These are phyloP conservation scores for Antheraea yamamai DNA, from an alignment of 2,888 invertebrate genomes.

Conservation along the genomic window DNA sequence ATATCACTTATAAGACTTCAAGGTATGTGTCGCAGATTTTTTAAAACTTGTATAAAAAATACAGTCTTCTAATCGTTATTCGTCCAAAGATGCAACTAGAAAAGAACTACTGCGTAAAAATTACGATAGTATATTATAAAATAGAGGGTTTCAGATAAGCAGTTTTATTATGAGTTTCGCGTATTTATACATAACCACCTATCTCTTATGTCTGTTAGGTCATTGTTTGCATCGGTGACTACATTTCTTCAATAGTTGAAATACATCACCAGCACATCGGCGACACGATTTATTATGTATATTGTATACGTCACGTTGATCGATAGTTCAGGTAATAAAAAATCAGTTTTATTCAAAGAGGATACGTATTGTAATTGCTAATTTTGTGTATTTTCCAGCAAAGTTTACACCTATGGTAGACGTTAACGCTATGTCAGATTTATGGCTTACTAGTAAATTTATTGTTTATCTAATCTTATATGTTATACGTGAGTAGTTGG, in stretches of 20 bases:
- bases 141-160: not conserved
- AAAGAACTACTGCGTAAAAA: not conserved
- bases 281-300: slow-evolving; percentile 22
- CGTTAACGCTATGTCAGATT: not conserved
- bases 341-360: slow-evolving; percentile 56
- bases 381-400: slow-evolving; percentile 24
- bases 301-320: slow-evolving; percentile 39
- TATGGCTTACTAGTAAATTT: not conserved
- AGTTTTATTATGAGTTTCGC: not conserved
- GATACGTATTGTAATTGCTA: slow-evolving; percentile 60
- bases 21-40: not conserved
- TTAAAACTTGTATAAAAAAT: not conserved
- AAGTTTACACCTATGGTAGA: slow-evolving; percentile 13
- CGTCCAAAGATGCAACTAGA: not conserved
- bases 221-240: slow-evolving; percentile 1
- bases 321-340: slow-evolving; percentile 50
- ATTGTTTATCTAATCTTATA: not conserved
- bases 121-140: not conserved
- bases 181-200: not conserved
- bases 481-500: not conserved
- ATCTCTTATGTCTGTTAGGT: not conserved
- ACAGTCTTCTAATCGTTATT: not conserved
- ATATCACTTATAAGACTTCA: too few relatives aligned
- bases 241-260: slow-evolving; percentile 21
- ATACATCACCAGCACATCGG: slow-evolving; percentile 22